A percentile compares a stretch with the other conserved stretches of the same genome.
phyloP scores from a whole-genome alignment of 2,888 invertebrate genomes.

The Vannuccia rotundouncinata region DNA sequence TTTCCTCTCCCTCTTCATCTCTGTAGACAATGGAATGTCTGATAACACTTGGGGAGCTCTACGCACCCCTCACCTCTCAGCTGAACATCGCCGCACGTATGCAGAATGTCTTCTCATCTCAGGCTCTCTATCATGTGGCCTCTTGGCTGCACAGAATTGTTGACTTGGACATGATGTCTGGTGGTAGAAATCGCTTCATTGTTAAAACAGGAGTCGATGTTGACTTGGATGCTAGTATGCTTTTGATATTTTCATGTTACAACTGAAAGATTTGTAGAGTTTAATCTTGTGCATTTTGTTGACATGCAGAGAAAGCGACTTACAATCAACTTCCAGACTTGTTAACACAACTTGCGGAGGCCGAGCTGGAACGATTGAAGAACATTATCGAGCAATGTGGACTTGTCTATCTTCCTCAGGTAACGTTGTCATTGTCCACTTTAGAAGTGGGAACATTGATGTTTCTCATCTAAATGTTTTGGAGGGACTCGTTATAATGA shows the following conservation, averaged over 20 bases:
- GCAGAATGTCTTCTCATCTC: not conserved
- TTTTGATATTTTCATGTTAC: constrained; percentile 24
- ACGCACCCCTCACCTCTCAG: not conserved
- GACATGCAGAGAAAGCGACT: constrained; percentile 67
- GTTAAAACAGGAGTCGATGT: constrained; percentile 70
- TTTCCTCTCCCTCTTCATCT: too few species aligned
- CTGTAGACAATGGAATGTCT: not conserved
- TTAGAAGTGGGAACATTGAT: too few species aligned
- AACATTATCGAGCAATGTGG: constrained; percentile 52
- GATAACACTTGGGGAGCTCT: not conserved
- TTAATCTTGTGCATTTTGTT: too few species aligned
- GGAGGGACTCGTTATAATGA: too few species aligned
- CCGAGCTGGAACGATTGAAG: constrained; percentile 66
- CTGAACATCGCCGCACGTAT: not conserved
- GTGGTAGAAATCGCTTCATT: constrained; percentile 63
- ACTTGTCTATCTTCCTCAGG: constrained; percentile 60
- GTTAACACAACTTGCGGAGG: constrained; percentile 67
- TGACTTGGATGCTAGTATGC: constrained; percentile 65
- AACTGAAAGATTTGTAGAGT: too few species aligned
- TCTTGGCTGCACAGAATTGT: constrained; percentile 43
- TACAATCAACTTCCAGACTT: constrained; percentile 67
- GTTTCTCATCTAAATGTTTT: too few species aligned
- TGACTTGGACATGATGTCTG: constrained; percentile 58
- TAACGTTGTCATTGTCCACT: too few species aligned
- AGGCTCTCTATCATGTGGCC: constrained; percentile 1